phyloP scores from a whole-genome alignment of 2,888 invertebrate species.

The Spialia ferax region DNA sequence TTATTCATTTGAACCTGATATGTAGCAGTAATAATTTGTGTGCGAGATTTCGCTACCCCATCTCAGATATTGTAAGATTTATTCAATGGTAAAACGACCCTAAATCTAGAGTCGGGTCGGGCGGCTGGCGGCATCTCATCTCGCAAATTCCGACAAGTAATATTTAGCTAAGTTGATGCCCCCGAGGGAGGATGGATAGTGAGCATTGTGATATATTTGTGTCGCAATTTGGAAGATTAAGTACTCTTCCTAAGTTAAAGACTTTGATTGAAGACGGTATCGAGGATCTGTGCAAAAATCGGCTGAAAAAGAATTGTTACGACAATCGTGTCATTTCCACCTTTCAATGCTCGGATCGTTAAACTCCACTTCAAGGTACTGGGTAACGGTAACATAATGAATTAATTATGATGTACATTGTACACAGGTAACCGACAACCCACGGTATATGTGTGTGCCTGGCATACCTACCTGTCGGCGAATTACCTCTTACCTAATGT shows the following conservation, averaged over 20 bases:
- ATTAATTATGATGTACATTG: constrained; percentile 7
- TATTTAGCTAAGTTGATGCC: not conserved
- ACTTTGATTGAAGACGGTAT: no score
- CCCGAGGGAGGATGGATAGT: not conserved
- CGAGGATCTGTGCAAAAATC: no score
- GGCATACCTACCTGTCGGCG: not conserved
- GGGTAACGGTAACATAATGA: constrained; percentile 8
- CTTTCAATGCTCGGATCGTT: not conserved
- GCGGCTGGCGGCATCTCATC: not conserved
- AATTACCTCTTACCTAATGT: not conserved
- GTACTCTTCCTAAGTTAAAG: no score
- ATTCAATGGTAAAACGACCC: no score
- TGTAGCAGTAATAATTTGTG: no score
- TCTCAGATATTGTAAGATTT: no score
- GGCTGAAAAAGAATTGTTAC: no score
- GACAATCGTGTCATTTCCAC: no score
- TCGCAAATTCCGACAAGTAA: not conserved
- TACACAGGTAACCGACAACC: not conserved
- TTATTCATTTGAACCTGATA: no score
- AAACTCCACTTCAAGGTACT: not conserved
- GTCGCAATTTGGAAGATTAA: not conserved
- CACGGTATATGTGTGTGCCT: no score
- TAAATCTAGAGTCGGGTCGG: no score
- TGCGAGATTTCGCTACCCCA: no score
- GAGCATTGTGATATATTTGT: not conserved